Conservation (phyloP, 2,888 invertebrate genomes). For the Epiblema foenella region DNA sequence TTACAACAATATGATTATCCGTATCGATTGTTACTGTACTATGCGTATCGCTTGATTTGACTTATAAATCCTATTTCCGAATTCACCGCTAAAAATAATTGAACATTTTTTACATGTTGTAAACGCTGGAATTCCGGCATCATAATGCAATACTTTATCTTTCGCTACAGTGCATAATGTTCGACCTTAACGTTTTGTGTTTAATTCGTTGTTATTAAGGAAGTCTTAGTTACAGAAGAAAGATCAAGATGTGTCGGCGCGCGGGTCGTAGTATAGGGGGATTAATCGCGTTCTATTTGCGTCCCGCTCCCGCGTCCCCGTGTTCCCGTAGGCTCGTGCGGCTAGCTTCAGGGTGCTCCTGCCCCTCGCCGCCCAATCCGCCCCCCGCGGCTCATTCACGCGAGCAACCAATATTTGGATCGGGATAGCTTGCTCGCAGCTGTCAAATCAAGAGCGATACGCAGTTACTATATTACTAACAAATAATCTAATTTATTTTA, state of each 20-base stretch:
- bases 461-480: constrained; percentile 51
- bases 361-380: constrained; percentile 60
- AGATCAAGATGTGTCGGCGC: constrained; percentile 58
- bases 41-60: constrained; percentile 68
- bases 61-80: constrained; percentile 39
- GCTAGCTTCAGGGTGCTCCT: constrained; percentile 70
- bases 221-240: constrained; percentile 28
- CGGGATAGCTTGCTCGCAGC: constrained; percentile 80
- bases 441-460: constrained; percentile 82
- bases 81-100: constrained; percentile 2
- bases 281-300: constrained; percentile 78
- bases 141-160: constrained; percentile 37
- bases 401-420: constrained; percentile 73
- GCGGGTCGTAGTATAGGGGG: constrained; percentile 67
- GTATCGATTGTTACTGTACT: constrained; percentile 47
- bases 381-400: constrained; percentile 72
- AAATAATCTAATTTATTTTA: constrained; percentile 58
- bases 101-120: constrained; percentile 37
- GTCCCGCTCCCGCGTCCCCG: constrained; percentile 69
- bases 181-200: constrained; percentile 27
- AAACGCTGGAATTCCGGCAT: constrained; percentile 53
- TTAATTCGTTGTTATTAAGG: constrained; percentile 11
- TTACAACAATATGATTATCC: constrained; percentile 50
- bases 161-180: constrained; percentile 33
- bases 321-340: constrained; percentile 61